A percentile compares a stretch with the other conserved stretches of the same genome.
Evolutionary conservation across 2,888 invertebrate species (phyloP).

Genomic region (Xiphydria camelus): DNA sequence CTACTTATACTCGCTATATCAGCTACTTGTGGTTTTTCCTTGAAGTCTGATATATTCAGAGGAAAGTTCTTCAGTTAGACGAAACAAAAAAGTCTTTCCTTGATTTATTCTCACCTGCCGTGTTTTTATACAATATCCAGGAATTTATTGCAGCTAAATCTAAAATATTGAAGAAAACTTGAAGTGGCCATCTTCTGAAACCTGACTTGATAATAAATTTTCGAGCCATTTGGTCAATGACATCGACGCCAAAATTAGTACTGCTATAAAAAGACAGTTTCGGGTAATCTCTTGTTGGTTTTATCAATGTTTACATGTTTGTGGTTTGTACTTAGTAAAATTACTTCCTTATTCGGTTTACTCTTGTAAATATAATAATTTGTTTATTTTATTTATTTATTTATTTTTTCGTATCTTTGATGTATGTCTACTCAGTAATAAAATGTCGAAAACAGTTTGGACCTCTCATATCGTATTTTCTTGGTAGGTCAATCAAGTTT

Average conservation of each 20-base stretch:
- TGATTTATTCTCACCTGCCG: slow-evolving; percentile 18
- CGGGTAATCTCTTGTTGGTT: slow-evolving; percentile 28
- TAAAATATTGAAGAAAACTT: slow-evolving; percentile 27
- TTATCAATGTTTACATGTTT: slow-evolving; percentile 30
- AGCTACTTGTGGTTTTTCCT: slow-evolving; percentile 24
- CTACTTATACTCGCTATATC: slow-evolving; percentile 14
- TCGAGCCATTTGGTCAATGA: slow-evolving; percentile 37
- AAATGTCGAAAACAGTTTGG: too few species aligned
- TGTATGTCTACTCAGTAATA: too few species aligned
- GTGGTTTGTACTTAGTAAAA: slow-evolving; percentile 31
- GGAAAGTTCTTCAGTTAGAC: slow-evolving; percentile 22
- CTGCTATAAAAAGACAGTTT: slow-evolving; percentile 35
- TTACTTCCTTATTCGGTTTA: slow-evolving; percentile 32
- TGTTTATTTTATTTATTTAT: too few species aligned
- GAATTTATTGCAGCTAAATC: slow-evolving; percentile 32
- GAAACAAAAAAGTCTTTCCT: slow-evolving; percentile 32
- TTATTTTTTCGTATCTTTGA: too few species aligned
- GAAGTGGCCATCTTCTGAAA: slow-evolving; percentile 27
- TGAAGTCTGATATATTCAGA: slow-evolving; percentile 16
- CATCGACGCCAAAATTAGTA: slow-evolving; percentile 30
- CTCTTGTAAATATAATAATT: slow-evolving; percentile 37
- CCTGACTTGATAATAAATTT: slow-evolving; percentile 35
- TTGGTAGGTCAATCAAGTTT: too few species aligned
- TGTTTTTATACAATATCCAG: slow-evolving; percentile 34
- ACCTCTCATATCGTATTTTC: too few species aligned